Conservation (phyloP, 2,113 vertebrate species). For the Butorides virescens region DNA sequence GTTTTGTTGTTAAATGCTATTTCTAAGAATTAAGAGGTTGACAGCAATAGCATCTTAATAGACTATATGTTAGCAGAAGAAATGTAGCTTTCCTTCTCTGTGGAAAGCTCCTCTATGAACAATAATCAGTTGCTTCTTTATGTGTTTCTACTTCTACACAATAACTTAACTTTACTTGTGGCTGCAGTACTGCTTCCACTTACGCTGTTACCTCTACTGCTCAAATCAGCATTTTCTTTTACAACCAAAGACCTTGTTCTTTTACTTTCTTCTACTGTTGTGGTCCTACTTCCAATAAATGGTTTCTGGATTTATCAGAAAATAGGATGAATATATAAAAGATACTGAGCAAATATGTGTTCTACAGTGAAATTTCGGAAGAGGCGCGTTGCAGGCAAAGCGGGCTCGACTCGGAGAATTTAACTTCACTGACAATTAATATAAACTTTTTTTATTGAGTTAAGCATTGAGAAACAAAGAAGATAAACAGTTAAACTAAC, state of each 20-base stretch:
- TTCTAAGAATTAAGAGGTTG: background rate
- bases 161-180: background rate
- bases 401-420: background rate
- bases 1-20: background rate
- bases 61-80: background rate
- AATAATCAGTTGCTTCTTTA: background rate
- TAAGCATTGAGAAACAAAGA: background rate
- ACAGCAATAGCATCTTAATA: background rate
- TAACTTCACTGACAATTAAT: background rate
- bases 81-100: background rate
- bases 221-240: background rate
- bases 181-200: background rate
- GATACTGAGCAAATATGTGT: background rate
- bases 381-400: background rate
- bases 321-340: background rate
- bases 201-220: background rate
- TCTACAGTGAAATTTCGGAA: background rate
- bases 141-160: background rate
- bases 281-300: background rate
- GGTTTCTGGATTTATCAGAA: background rate
- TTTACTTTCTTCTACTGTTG: background rate
- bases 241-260: background rate
- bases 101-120: background rate
- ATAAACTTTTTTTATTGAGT: background rate
- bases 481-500: background rate